phyloP scores from a whole-genome alignment of 2,888 invertebrate genomes.

The Nebria salina region DNA sequence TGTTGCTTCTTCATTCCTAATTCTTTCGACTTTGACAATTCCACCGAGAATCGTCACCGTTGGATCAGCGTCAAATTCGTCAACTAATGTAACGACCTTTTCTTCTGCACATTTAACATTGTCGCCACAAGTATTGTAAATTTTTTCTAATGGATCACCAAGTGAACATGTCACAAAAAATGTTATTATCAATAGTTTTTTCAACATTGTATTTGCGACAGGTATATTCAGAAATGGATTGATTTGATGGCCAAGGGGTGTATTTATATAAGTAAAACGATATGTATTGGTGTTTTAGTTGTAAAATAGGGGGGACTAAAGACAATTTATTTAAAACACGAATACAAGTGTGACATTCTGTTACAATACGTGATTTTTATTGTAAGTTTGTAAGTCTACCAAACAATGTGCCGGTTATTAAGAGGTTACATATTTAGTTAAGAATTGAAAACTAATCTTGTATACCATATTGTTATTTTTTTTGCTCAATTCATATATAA shows the following conservation, averaged over 20 bases:
- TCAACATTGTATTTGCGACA: slow-evolving; percentile 34
- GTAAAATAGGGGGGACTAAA: slow-evolving; percentile 51
- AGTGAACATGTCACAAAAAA: slow-evolving; percentile 30
- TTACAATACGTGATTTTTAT: slow-evolving; percentile 55
- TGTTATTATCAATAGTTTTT: slow-evolving; percentile 39
- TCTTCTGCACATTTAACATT: slow-evolving; percentile 59
- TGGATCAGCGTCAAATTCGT: slow-evolving; percentile 62
- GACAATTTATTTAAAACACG: slow-evolving; percentile 55
- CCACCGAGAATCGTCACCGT: slow-evolving; percentile 62
- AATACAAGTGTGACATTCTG: slow-evolving; percentile 54
- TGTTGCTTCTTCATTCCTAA: slow-evolving; percentile 53
- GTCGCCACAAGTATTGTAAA: slow-evolving; percentile 54
- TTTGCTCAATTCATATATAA: background rate
- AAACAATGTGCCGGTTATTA: slow-evolving; percentile 9
- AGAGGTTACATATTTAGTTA: slow-evolving; percentile 11
- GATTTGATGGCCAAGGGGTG: slow-evolving; percentile 29
- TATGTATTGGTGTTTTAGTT: slow-evolving; percentile 50
- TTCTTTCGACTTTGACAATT: slow-evolving; percentile 59
- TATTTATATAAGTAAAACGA: slow-evolving; percentile 31
- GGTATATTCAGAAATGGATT: slow-evolving; percentile 18
- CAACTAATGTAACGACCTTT: slow-evolving; percentile 63
- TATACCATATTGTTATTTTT: background rate
- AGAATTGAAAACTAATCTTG: slow-evolving; percentile 16
- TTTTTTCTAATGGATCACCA: slow-evolving; percentile 46
- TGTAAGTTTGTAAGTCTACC: slow-evolving; percentile 9